Evolutionary conservation across 2,113 vertebrate genomes (phyloP).

Genomic region (Alligator sinensis): DNA sequence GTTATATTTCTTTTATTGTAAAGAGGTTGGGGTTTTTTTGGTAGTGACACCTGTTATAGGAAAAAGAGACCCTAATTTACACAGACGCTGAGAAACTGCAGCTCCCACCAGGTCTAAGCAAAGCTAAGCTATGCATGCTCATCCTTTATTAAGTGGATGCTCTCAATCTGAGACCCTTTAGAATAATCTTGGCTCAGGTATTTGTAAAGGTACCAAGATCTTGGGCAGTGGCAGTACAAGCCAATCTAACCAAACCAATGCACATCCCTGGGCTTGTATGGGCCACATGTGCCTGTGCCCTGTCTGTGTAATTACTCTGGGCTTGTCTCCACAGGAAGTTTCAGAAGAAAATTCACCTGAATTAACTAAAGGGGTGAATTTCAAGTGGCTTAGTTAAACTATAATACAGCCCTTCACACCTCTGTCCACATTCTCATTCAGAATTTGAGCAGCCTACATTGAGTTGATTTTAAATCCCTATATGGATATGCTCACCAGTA

Average conservation of each 20-base stretch:
- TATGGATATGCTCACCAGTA: not conserved
- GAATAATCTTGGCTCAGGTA: not conserved
- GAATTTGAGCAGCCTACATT: not conserved
- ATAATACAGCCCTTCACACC: not conserved
- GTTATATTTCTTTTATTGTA: rapidly evolving
- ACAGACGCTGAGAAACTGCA: not conserved
- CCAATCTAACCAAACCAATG: not conserved
- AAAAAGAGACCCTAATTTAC: not conserved
- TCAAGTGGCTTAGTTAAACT: not conserved
- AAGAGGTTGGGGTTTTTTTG: not conserved
- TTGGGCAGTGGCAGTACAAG: not conserved
- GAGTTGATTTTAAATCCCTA: not conserved
- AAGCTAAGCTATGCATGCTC: rapidly evolving
- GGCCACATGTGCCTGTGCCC: not conserved
- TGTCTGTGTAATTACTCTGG: not conserved
- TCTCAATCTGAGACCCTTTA: not conserved
- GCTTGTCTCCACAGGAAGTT: not conserved
- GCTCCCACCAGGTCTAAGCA: not conserved
- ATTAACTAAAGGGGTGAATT: not conserved
- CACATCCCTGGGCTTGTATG: not conserved
- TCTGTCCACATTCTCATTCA: not conserved
- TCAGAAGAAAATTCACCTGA: not conserved
- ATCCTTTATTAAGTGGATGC: rapidly evolving
- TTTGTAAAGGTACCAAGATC: not conserved
- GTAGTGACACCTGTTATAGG: not conserved